phyloP scores from a whole-genome alignment of 2,797 vertebrate genomes.

The Poecilia picta region DNA sequence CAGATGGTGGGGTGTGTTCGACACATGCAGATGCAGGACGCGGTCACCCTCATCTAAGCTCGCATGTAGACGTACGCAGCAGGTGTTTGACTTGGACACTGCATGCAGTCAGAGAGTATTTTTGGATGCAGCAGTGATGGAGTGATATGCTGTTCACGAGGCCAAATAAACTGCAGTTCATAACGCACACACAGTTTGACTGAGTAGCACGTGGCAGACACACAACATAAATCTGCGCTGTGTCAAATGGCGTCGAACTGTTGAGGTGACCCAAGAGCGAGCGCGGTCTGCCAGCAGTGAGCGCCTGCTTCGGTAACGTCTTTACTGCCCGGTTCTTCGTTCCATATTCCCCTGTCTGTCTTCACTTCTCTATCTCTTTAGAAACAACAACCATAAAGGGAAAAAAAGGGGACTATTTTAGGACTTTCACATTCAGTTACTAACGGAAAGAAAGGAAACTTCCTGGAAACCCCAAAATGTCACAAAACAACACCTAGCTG shows the following conservation, averaged over 20 bases:
- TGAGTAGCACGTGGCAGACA: constrained; percentile 20
- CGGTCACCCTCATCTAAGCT: background rate
- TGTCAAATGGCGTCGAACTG: background rate
- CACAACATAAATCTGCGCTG: constrained; percentile 5
- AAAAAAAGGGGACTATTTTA: background rate
- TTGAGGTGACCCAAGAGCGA: background rate
- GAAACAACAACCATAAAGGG: background rate
- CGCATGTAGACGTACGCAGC: constrained; percentile 39
- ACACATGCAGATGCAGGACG: background rate
- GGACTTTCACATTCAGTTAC: background rate
- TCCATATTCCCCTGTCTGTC: background rate
- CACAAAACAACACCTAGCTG: background rate
- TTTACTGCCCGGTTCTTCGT: background rate
- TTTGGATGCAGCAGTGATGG: constrained; percentile 68
- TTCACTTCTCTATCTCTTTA: background rate
- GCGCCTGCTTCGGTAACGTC: background rate
- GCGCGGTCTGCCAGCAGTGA: background rate
- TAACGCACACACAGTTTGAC: constrained; percentile 15
- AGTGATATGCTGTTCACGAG: constrained; percentile 52
- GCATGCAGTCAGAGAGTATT: constrained; percentile 77
- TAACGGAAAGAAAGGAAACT: constrained; percentile 4
- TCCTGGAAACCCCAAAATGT: constrained; percentile 16
- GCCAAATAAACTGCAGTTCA: constrained; percentile 3
- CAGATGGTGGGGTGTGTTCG: background rate
- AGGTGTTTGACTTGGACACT: constrained; percentile 70